Conservation (phyloP, 1,140 invertebrate genomes). For the Drosophila nebulosa region DNA sequence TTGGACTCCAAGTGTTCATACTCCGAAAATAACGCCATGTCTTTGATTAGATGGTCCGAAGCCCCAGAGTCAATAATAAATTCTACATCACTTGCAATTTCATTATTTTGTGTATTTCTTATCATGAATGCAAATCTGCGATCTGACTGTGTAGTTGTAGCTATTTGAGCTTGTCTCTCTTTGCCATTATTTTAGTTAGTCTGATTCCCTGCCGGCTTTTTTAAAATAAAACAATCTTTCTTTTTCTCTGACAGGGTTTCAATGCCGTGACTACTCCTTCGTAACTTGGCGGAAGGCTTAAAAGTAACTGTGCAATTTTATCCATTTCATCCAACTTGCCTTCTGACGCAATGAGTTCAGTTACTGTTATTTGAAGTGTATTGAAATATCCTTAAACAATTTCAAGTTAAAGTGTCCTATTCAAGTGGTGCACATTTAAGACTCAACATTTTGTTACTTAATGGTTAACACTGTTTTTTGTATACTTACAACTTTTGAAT, state of each 20-base stretch:
- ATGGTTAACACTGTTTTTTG: too few species aligned
- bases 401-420: too few species aligned
- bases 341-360: too few species aligned
- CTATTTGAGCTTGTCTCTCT: not conserved
- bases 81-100: not conserved
- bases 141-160: not conserved
- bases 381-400: too few species aligned
- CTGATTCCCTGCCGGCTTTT: not conserved
- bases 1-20: not conserved
- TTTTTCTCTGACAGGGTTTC: constrained; percentile 73
- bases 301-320: constrained; percentile 52
- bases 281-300: constrained; percentile 70
- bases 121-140: not conserved
- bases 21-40: not conserved
- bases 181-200: not conserved
- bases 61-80: not conserved
- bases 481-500: too few species aligned
- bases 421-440: too few species aligned
- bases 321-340: too few species aligned
- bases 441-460: too few species aligned
- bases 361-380: too few species aligned
- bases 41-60: not conserved
- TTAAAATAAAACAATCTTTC: not conserved
- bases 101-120: not conserved
- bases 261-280: constrained; percentile 78